Evolutionary conservation across 2,888 invertebrate species (phyloP).

Genomic region (Subacronicta megacephala): DNA sequence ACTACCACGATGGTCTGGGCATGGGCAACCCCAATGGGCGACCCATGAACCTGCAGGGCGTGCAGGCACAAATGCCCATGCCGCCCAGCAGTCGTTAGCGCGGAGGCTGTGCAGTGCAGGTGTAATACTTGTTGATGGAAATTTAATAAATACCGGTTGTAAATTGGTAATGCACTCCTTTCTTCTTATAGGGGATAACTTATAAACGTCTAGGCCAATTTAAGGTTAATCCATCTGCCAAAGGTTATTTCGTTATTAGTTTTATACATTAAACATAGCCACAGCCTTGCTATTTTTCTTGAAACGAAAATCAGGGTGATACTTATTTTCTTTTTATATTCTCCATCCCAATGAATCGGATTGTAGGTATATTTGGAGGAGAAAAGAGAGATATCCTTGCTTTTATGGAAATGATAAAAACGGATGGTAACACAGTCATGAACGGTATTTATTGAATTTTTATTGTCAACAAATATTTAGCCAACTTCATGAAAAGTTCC

Average conservation of each 20-base stretch:
- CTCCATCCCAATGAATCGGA: not conserved
- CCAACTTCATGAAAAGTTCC: slow-evolving; percentile 40
- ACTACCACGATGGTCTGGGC: slow-evolving; percentile 90
- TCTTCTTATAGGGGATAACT: slow-evolving; percentile 1
- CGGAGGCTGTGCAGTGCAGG: not conserved
- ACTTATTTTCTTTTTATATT: not conserved
- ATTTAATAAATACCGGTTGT: slow-evolving; percentile 30
- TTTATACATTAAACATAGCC: not conserved
- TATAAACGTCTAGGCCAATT: not conserved
- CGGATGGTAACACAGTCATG: slow-evolving; percentile 26
- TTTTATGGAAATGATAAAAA: too few relatives aligned
- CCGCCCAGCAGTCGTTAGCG: slow-evolving; percentile 83
- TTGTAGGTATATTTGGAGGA: not conserved
- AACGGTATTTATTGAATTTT: slow-evolving; percentile 34
- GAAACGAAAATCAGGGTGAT: not conserved
- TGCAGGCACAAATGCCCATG: slow-evolving; percentile 85
- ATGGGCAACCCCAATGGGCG: slow-evolving; percentile 87
- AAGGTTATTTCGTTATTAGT: slow-evolving; percentile 1
- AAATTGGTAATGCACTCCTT: slow-evolving; percentile 17
- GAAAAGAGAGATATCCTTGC: not conserved
- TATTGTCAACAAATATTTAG: slow-evolving; percentile 33
- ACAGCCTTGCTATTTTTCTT: not conserved
- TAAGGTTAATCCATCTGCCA: not conserved
- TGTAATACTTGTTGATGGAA: slow-evolving; percentile 12
- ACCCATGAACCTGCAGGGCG: slow-evolving; percentile 86